Evolutionary conservation across 2,113 vertebrate species (phyloP), one percentile per base, ranked within the genome.

Genomic region (Lasiurus cinereus): DNA sequence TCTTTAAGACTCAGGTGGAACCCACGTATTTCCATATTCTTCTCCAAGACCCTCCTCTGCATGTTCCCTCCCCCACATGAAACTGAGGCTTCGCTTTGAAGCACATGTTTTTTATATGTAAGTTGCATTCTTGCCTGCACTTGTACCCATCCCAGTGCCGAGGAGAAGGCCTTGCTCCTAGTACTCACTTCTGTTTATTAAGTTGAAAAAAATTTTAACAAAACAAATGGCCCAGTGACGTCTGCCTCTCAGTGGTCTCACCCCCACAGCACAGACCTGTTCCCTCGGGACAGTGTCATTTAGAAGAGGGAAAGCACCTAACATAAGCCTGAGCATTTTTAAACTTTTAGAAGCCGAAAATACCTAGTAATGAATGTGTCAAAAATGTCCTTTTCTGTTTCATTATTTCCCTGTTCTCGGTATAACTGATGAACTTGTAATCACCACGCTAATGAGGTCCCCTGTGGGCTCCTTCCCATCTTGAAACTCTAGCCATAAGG

Each of bases 401-500:
- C 90, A 84, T 96, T 95, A 97, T 97, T 93, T 96, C 94, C 93
- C 74, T 93, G 27, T 89, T 96, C 66, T 89, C 88, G 74, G 73
- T 96, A 72, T 92, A 88, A 86, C 92, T 95, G 93, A 96, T 97
- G 96, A 96, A 92, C 96, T 90, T 96, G 90, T 93, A 93, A 96
- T 94, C 88, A 90, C 84, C 88, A 43, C 92, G 31, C 90, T 97
- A 95, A 96, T 96, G 93, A 97, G 94, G 90, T 96, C 96, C 73
- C 95, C 90, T 79, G 83, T 94, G 96, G 94, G 62, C 88, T 72
- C 88, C 95, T 96, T 96, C 69, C 76, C 80, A 93, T 97, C 92
- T 96, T 94, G 96, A 97, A 96, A 97, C 94, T 96, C 52, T 95
- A 80, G 85, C 94, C 85, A 83, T 90, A 96, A 96, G 95, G 93